A percentile compares a stretch with the other conserved stretches of the same genome.
Evolutionary conservation across 2,888 invertebrate species (phyloP).

Genomic region (Synergus itoensis): DNA sequence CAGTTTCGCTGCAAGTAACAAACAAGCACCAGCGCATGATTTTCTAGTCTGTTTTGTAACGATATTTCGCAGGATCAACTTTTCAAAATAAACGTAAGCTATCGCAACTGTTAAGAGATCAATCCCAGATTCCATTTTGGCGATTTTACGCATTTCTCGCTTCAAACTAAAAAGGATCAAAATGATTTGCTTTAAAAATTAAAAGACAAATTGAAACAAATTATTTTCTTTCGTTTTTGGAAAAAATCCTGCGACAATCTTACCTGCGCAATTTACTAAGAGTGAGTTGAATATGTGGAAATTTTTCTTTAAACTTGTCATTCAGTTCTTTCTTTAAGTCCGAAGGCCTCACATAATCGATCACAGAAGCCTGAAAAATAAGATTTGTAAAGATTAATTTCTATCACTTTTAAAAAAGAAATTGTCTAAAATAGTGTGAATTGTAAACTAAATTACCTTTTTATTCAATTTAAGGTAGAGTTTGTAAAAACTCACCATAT

Average conservation of each 20-base stretch:
- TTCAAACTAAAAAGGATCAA: conserved; percentile 84
- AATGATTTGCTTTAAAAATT: background rate
- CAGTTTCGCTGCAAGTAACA: conserved; percentile 96
- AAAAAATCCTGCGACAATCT: conserved; percentile 16
- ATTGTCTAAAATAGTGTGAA: background rate
- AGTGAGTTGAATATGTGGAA: conserved; percentile 96
- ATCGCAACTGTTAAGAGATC: conserved; percentile 96
- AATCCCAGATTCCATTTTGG: conserved; percentile 88
- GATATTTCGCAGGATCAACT: conserved; percentile 92
- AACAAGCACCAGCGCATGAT: conserved; percentile 95
- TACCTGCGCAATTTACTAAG: conserved; percentile 97
- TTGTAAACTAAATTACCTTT: background rate
- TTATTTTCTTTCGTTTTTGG: background rate
- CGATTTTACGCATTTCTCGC: conserved; percentile 96
- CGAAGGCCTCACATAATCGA: conserved; percentile 96
- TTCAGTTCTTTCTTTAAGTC: conserved; percentile 98
- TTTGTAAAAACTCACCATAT: conserved; percentile 81
- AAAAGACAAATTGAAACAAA: conserved; percentile 8
- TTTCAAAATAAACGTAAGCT: conserved; percentile 99
- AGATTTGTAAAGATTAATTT: conserved; percentile 34
- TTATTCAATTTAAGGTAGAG: background rate
- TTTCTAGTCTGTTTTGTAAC: conserved; percentile 98
- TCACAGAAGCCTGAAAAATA: conserved; percentile 88
- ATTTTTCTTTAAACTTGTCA: conserved; percentile 96
- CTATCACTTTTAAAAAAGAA: conserved; percentile 9